These are phyloP conservation scores for Anas capensis DNA, from an alignment of 2,797 vertebrate species.

Conservation along the genomic window DNA sequence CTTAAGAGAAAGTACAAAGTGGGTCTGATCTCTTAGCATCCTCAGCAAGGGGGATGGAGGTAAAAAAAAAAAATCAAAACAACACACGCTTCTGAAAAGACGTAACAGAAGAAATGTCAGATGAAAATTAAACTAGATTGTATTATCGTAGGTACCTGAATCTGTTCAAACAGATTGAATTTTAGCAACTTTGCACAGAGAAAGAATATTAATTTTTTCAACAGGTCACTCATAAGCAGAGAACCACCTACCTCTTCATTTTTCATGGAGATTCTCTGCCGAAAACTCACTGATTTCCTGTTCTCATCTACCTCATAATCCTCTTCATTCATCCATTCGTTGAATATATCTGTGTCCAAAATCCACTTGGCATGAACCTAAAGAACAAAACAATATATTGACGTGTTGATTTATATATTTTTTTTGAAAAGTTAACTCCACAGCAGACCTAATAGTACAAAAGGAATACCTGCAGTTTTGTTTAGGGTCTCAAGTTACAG, in stretches of 20 bases:
- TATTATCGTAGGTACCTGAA: neutral
- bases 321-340: slow-evolving; percentile 99
- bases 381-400: accelerated
- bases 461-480: neutral
- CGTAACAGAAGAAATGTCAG: neutral
- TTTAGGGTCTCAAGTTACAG: neutral
- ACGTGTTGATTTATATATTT: accelerated
- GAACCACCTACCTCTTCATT: slow-evolving; percentile 89
- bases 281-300: slow-evolving; percentile 90
- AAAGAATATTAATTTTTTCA: accelerated
- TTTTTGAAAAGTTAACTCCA: accelerated
- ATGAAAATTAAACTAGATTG: neutral
- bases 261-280: slow-evolving; percentile 91
- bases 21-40: neutral
- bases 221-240: neutral
- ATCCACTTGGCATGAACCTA: slow-evolving; percentile 97
- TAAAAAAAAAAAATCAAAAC: accelerated
- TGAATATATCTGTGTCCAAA: slow-evolving; percentile 93
- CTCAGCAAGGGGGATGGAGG: neutral
- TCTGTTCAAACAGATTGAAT: neutral
- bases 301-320: slow-evolving; percentile 97
- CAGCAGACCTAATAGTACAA: accelerated
- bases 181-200: neutral
- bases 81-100: neutral
- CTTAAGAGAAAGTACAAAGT: neutral